Evolutionary conservation across 2,888 invertebrate species (phyloP).

Genomic region (Drosophila vallismaia): DNA sequence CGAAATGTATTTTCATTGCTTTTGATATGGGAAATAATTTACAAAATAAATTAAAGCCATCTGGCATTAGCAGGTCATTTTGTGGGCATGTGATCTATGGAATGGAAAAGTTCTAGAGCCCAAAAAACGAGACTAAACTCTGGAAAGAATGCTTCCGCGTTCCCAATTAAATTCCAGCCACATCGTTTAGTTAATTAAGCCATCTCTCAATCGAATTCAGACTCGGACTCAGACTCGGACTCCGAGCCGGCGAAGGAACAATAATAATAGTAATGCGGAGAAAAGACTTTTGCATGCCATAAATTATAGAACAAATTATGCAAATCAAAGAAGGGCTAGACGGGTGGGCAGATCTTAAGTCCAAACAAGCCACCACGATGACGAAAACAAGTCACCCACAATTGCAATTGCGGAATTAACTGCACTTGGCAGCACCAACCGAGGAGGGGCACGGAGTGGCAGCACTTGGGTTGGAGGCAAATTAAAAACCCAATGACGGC

Average conservation of each 20-base stretch:
- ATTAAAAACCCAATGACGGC: constrained; percentile 55
- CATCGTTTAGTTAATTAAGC: constrained; percentile 83
- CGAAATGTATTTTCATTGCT: constrained; percentile 61
- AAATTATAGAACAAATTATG: constrained; percentile 81
- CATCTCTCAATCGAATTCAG: constrained; percentile 69
- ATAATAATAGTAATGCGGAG: constrained; percentile 46
- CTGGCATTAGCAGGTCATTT: constrained; percentile 70
- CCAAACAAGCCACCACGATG: constrained; percentile 26
- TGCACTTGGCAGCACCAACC: constrained; percentile 65
- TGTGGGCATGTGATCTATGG: constrained; percentile 4
- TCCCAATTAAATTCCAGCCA: constrained; percentile 80
- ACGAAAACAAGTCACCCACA: constrained; percentile 58
- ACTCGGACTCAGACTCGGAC: constrained; percentile 13
- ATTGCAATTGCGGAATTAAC: constrained; percentile 73
- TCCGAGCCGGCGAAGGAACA: constrained; percentile 36
- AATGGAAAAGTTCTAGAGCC: constrained; percentile 27
- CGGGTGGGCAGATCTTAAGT: not conserved
- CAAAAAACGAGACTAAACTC: constrained; percentile 17
- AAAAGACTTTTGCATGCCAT: constrained; percentile 74
- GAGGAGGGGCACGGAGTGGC: not conserved
- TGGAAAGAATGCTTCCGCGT: constrained; percentile 35
- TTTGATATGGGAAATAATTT: constrained; percentile 78
- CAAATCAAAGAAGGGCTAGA: constrained; percentile 64
- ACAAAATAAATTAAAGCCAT: constrained; percentile 79
- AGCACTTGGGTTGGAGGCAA: constrained; percentile 29